A percentile compares a stretch with the other conserved stretches of the same genome.
Conservation (phyloP, 2,888 invertebrate genomes). For the Diaperis boleti region DNA sequence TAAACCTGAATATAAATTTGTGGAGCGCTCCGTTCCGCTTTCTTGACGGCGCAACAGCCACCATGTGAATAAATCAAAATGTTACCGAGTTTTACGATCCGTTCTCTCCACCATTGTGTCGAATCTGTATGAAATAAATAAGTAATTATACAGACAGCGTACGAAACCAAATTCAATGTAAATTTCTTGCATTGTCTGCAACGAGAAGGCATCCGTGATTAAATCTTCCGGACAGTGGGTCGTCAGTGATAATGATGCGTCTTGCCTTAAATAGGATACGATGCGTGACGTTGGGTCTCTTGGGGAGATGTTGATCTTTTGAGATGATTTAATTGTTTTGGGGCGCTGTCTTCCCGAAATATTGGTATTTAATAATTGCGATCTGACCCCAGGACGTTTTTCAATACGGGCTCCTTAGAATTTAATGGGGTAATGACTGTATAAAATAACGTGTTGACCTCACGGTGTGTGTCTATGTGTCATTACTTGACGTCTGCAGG, state of each 20-base stretch:
- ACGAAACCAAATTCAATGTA: background rate
- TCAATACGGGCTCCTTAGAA: too few species aligned
- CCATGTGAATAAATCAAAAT: conserved; percentile 5
- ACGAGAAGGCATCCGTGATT: background rate
- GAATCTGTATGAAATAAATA: background rate
- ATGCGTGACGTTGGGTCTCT: background rate
- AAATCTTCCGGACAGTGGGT: background rate
- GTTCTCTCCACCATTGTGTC: background rate
- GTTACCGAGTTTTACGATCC: background rate
- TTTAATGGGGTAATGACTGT: too few species aligned
- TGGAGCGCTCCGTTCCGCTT: conserved; percentile 5
- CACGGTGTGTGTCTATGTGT: too few species aligned
- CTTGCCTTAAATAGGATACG: background rate
- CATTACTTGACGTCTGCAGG: too few species aligned
- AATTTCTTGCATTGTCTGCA: conserved; percentile 1
- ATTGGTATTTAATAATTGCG: too few species aligned
- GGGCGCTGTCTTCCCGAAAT: too few species aligned
- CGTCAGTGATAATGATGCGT: background rate
- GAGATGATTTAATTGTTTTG: too few species aligned
- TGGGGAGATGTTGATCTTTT: too few species aligned
- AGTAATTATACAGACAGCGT: conserved; percentile 6
- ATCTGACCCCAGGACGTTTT: too few species aligned
- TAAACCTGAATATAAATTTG: too few species aligned
- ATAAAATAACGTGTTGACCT: too few species aligned
- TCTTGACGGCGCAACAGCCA: background rate